Evolutionary conservation across 2,113 vertebrate species (phyloP).

Genomic region (Peucedramus taeniatus): DNA sequence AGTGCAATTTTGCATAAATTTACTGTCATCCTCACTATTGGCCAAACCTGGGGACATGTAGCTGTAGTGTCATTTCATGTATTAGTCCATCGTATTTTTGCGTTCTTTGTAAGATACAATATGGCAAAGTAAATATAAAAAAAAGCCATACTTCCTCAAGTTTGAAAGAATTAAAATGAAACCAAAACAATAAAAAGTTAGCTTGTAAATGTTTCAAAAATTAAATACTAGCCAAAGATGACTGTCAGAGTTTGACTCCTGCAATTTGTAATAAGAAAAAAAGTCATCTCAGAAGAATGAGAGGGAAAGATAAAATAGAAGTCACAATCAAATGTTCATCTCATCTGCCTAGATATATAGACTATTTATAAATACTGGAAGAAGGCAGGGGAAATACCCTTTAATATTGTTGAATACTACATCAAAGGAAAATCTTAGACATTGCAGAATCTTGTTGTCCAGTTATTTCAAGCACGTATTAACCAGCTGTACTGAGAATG

Average conservation of each 20-base stretch:
- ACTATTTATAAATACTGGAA: background rate
- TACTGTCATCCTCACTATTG: background rate
- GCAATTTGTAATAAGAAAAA: background rate
- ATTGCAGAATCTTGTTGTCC: background rate
- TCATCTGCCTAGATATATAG: background rate
- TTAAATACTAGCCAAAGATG: background rate
- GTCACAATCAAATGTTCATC: background rate
- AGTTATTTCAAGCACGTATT: background rate
- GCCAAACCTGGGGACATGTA: background rate
- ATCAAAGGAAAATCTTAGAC: background rate
- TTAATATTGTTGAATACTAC: background rate
- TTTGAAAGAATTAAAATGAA: background rate
- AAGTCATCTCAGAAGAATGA: background rate
- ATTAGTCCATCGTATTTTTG: background rate
- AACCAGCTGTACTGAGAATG: background rate
- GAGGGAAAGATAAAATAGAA: background rate
- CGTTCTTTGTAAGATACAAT: background rate
- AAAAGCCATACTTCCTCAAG: background rate
- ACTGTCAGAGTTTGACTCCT: background rate
- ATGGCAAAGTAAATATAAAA: background rate
- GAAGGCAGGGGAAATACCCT: accelerated
- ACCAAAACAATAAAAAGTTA: background rate
- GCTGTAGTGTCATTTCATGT: background rate
- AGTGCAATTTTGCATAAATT: background rate
- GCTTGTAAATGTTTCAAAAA: background rate